A percentile compares a stretch with the other conserved stretches of the same genome.
Conservation (phyloP, 2,888 invertebrate genomes). For the Embidobia sp. region DNA sequence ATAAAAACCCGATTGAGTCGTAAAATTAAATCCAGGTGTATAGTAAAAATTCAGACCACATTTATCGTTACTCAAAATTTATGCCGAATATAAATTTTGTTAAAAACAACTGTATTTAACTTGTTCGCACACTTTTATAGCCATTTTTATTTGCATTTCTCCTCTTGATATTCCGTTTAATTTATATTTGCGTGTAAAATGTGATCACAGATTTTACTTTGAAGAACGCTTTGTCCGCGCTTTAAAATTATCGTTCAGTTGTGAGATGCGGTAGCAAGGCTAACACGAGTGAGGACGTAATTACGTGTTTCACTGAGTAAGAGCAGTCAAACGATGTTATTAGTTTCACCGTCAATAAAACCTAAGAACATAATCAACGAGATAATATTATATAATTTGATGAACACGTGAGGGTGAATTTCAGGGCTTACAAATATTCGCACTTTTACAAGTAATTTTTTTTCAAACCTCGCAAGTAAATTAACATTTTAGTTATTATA, state of each 20-base stretch:
- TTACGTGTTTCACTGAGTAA: constrained; percentile 75
- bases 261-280: constrained; percentile 57
- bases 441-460: too few relatives aligned
- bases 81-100: not conserved
- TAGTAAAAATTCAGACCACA: constrained; percentile 29
- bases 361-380: constrained; percentile 60
- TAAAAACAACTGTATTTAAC: not conserved
- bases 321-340: constrained; percentile 72
- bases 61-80: constrained; percentile 1
- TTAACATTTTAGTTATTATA: too few relatives aligned
- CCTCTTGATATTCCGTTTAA: too few relatives aligned
- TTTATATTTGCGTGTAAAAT: too few relatives aligned
- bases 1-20: constrained; percentile 49
- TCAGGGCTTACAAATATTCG: constrained; percentile 17
- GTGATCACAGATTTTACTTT: not conserved
- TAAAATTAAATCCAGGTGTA: constrained; percentile 60
- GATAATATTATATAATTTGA: constrained; percentile 54
- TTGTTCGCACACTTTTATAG: not conserved
- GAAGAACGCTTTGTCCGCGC: not conserved
- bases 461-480: constrained; percentile 57
- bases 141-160: not conserved
- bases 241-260: constrained; percentile 15
- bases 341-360: constrained; percentile 73
- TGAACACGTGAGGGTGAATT: constrained; percentile 35
- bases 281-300: constrained; percentile 67